Percentiles rank a stretch among this genome's conserved stretches.
phyloP scores from a whole-genome alignment of 2,888 invertebrate genomes.

The Trichogramma evanescens region DNA sequence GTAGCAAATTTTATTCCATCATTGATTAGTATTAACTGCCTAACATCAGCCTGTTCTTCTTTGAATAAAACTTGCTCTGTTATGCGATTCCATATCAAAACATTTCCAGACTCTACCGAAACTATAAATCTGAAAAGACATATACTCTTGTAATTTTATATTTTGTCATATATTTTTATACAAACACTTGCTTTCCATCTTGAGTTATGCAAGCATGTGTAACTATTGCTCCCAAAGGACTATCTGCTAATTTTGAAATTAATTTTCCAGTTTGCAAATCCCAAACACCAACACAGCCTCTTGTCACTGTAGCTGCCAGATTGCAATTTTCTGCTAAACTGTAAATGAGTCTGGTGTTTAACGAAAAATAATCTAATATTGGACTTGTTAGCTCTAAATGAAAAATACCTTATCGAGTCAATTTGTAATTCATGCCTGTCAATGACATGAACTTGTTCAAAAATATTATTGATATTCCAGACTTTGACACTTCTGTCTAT shows the following conservation, averaged over 20 bases:
- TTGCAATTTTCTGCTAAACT: slow-evolving; percentile 72
- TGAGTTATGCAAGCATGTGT: slow-evolving; percentile 86
- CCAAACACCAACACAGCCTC: slow-evolving; percentile 94
- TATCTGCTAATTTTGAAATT: slow-evolving; percentile 81
- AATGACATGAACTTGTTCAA: slow-evolving; percentile 93
- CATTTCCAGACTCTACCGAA: slow-evolving; percentile 86
- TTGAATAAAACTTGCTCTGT: slow-evolving; percentile 71
- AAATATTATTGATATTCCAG: slow-evolving; percentile 98
- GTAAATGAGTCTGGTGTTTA: not conserved
- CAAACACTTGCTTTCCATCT: slow-evolving; percentile 59
- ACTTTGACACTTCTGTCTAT: slow-evolving; percentile 97
- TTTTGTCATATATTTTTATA: slow-evolving; percentile 7
- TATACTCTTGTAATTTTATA: not conserved
- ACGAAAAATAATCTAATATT: not conserved
- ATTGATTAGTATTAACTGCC: slow-evolving; percentile 68
- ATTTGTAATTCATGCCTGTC: slow-evolving; percentile 92
- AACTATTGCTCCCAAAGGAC: slow-evolving; percentile 87
- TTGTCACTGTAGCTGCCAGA: slow-evolving; percentile 84
- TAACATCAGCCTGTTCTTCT: slow-evolving; percentile 74
- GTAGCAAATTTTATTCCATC: slow-evolving; percentile 68
- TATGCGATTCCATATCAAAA: slow-evolving; percentile 80
- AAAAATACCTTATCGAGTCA: slow-evolving; percentile 76
- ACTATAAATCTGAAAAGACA: slow-evolving; percentile 59
- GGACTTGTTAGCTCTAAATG: not conserved
- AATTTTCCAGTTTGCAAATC: slow-evolving; percentile 78